Conservation (phyloP, 2,888 invertebrate genomes). For the Tipula confusa region DNA sequence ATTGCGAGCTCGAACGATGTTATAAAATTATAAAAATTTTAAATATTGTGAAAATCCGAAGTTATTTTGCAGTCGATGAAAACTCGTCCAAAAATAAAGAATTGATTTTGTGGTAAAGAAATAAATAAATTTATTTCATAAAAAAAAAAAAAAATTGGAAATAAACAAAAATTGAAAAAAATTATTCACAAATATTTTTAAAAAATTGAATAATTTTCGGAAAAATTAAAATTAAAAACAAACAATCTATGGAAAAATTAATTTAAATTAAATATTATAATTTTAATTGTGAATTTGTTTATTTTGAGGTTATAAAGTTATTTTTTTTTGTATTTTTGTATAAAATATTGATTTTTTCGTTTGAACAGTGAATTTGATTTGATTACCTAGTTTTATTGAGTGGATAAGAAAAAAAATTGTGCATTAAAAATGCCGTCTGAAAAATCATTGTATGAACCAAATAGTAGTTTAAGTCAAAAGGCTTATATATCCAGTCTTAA, state of each 20-base stretch:
- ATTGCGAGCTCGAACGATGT: neutral
- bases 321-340: neutral
- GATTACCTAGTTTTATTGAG: neutral
- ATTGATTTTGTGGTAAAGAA: neutral
- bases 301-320: neutral
- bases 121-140: neutral
- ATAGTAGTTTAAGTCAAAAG: conserved; percentile 54
- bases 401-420: neutral
- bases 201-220: conserved; percentile 7
- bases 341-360: conserved; percentile 12
- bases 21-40: neutral
- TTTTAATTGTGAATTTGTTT: neutral
- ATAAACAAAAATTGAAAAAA: no score
- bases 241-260: neutral
- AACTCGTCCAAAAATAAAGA: conserved; percentile 17
- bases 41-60: neutral
- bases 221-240: neutral
- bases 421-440: conserved; percentile 53
- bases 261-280: neutral
- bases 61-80: conserved; percentile 21
- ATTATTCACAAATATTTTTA: neutral
- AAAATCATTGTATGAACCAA: conserved; percentile 57
- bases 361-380: neutral
- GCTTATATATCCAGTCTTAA: conserved; percentile 66
- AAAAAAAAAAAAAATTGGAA: neutral